Conservation (phyloP, 2,888 invertebrate species). For the Brachyopa scutellaris region DNA sequence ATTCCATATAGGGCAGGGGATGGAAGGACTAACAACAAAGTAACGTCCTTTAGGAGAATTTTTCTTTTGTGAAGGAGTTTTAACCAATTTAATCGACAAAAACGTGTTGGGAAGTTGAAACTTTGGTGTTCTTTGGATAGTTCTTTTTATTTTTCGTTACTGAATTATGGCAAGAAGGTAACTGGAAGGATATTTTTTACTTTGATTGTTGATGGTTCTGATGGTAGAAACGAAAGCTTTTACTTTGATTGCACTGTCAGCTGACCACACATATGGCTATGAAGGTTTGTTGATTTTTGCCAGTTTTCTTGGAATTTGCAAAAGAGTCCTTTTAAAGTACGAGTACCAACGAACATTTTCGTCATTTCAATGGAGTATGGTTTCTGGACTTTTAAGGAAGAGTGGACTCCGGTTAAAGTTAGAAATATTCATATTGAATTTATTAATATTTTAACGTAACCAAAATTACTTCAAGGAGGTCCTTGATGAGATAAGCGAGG, state of each 20-base stretch:
- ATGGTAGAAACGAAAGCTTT: slow-evolving; percentile 41
- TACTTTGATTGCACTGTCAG: slow-evolving; percentile 51
- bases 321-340: neutral
- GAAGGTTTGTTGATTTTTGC: neutral
- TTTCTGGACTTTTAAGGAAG: too few relatives aligned
- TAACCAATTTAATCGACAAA: slow-evolving; percentile 69
- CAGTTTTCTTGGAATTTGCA: neutral
- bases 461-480: too few relatives aligned
- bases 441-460: too few relatives aligned
- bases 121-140: neutral
- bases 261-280: neutral
- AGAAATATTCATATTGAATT: too few relatives aligned
- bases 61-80: slow-evolving; percentile 63
- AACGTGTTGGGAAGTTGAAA: slow-evolving; percentile 59
- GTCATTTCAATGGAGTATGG: too few relatives aligned
- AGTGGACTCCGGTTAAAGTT: too few relatives aligned
- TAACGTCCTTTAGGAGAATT: slow-evolving; percentile 54
- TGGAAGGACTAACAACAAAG: slow-evolving; percentile 63
- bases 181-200: slow-evolving; percentile 7
- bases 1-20: slow-evolving; percentile 33
- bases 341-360: too few relatives aligned
- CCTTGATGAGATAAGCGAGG: too few relatives aligned
- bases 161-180: neutral
- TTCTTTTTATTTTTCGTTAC: neutral
- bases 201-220: slow-evolving; percentile 17